Base-by-base conservation (phyloP, 1,140 invertebrate genomes). In the Spodoptera frugiperda region DNA sequence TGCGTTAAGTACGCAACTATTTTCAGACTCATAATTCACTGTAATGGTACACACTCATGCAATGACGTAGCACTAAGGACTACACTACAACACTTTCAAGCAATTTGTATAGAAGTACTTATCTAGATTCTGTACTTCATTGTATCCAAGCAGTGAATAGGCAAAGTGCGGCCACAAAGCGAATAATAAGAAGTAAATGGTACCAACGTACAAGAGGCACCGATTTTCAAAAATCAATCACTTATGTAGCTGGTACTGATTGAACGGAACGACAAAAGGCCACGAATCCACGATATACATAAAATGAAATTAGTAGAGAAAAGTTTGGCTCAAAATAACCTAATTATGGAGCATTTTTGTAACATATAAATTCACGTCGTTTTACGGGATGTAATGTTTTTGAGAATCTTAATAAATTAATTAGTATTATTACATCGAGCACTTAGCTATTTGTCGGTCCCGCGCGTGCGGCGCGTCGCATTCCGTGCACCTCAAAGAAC, bases 191-290 rank as follows among this genome's bases (percentile, higher is more conserved):
- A 81, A 59, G 71, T 78, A 82, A 89, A 88, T 88, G 87, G 90
- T 91, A 84, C 90, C 90, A 90, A 79, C 78, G 57, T 59, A 63
- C 75, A 33, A 70, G 65, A 83, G 87, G 89, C 77, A 90, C 90
- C 82, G 82, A 68, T 78, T 82, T 88, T 85, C 84, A 84, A 87
- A 89, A 88, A 91, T 90, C 89, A 91, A 91, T 91, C 89, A 88
- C 84, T 89, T 83, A 86, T 86, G 84, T 89, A 86, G 87, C 82
- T 90, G 90, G 89, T 83, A 91, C 90, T 91, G 84, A 91, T 91
- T 89, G 90, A 88, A 91, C 90, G 82, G 46, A 44, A 65, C 65
- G 75, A 65, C 80, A 86, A 79, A 86, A 82, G 82, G 59, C 53
- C 30, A 55, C 17, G 30, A n/a, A 19, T 15, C 1, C n/a, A 44